phyloP scores from a whole-genome alignment of 2,797 vertebrate genomes.

The Staurois parvus region DNA sequence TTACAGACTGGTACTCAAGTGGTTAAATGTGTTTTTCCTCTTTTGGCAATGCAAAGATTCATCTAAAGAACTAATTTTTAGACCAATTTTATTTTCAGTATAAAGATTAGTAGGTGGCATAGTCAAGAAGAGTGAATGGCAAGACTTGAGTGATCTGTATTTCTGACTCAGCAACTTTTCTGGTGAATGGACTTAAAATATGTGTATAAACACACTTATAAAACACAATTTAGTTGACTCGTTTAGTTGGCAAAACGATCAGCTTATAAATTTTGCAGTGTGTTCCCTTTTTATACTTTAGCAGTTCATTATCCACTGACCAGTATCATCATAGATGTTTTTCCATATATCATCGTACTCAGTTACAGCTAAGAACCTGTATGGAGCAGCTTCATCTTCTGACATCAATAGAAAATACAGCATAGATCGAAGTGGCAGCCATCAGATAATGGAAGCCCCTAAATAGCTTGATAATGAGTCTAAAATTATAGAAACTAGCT shows the following conservation, averaged over 20 bases:
- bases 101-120: background rate
- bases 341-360: background rate
- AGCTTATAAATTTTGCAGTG: background rate
- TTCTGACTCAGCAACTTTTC: background rate
- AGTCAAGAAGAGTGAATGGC: background rate
- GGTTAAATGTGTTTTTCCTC: too few relatives aligned
- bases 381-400: background rate
- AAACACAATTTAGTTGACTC: background rate
- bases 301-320: constrained; percentile 6
- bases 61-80: too few relatives aligned
- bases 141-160: background rate
- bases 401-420: constrained; percentile 8
- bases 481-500: constrained; percentile 32
- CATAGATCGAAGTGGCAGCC: background rate
- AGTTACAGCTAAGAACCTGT: constrained; percentile 5
- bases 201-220: background rate
- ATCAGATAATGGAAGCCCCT: constrained; percentile 25
- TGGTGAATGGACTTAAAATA: background rate
- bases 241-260: background rate
- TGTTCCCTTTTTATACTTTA: background rate
- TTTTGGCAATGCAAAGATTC: background rate
- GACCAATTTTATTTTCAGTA: background rate
- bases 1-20: too few relatives aligned
- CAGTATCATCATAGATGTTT: background rate
- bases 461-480: constrained; percentile 41